Percentiles rank a stretch among this genome's conserved stretches.
phyloP scores from a whole-genome alignment of 2,113 vertebrate genomes.

The Crotalus viridis region DNA sequence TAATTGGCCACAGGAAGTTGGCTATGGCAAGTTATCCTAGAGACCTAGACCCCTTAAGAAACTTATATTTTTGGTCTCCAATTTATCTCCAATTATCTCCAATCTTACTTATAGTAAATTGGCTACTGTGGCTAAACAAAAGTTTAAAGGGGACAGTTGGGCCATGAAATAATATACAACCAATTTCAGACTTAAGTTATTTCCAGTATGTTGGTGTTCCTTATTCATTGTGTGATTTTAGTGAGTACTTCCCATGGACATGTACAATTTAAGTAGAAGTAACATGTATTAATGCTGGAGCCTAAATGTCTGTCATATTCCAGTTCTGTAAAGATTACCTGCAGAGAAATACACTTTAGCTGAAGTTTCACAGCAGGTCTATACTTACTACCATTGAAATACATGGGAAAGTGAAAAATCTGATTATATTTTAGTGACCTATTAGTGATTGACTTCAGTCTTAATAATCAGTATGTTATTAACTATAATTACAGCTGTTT shows the following conservation, averaged over 20 bases:
- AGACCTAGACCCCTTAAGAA: neutral
- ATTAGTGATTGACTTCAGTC: constrained; percentile 6
- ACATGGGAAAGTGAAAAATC: neutral
- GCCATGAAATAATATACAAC: neutral
- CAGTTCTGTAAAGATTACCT: constrained; percentile 6
- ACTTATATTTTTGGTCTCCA: neutral
- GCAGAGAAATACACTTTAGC: constrained; percentile 20
- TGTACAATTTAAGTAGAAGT: constrained; percentile 1
- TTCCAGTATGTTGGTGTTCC: neutral
- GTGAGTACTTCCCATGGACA: neutral
- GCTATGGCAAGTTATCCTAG: neutral
- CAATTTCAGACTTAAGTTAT: neutral
- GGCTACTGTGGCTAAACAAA: neutral
- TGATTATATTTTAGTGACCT: constrained; percentile 23
- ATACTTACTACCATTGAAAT: constrained; percentile 19
- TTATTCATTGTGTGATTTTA: neutral
- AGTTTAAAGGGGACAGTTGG: neutral
- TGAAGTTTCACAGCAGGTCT: constrained; percentile 15
- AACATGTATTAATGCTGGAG: constrained; percentile 1
- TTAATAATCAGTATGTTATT: constrained; percentile 17
- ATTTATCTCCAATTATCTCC: neutral
- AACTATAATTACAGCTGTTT: constrained; percentile 23
- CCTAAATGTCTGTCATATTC: constrained; percentile 5
- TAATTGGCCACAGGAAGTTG: neutral
- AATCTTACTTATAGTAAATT: neutral